phyloP scores from a whole-genome alignment of 2,113 vertebrate species.

The Chitala chitala region DNA sequence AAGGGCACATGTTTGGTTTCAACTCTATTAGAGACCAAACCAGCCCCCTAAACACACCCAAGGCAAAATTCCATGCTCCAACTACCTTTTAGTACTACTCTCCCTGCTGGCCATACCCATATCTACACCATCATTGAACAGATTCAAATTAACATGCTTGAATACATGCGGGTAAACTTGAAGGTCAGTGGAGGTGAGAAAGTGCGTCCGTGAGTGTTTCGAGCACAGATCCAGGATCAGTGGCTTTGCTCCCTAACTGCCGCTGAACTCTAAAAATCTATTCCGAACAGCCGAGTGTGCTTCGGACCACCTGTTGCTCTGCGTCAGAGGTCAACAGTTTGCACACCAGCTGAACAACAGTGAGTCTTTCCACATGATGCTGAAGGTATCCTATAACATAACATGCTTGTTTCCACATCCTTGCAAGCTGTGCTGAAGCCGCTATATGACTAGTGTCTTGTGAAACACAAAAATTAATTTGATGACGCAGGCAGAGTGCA shows the following conservation, averaged over 20 bases:
- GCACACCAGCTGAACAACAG: not conserved
- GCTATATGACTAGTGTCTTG: not conserved
- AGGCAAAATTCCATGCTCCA: too few species aligned
- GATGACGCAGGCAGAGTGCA: not conserved
- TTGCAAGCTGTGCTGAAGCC: not conserved
- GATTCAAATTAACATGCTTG: too few species aligned
- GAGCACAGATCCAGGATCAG: not conserved
- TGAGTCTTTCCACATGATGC: not conserved
- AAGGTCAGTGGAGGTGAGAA: not conserved
- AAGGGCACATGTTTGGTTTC: too few species aligned
- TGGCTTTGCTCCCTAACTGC: not conserved
- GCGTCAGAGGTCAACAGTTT: not conserved
- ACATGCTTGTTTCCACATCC: not conserved
- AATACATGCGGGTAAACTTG: too few species aligned
- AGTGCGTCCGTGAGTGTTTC: not conserved
- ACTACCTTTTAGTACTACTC: too few species aligned
- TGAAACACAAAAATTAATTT: not conserved
- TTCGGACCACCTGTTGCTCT: not conserved
- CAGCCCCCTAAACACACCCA: too few species aligned
- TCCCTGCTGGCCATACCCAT: too few species aligned
- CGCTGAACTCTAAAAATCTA: not conserved
- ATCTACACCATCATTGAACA: too few species aligned
- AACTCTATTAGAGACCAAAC: too few species aligned
- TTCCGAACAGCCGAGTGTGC: not conserved
- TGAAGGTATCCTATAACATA: not conserved